Percentiles rank a stretch among this genome's conserved stretches.
Conservation (phyloP, 2,113 vertebrate species). For the Carassius auratus region DNA sequence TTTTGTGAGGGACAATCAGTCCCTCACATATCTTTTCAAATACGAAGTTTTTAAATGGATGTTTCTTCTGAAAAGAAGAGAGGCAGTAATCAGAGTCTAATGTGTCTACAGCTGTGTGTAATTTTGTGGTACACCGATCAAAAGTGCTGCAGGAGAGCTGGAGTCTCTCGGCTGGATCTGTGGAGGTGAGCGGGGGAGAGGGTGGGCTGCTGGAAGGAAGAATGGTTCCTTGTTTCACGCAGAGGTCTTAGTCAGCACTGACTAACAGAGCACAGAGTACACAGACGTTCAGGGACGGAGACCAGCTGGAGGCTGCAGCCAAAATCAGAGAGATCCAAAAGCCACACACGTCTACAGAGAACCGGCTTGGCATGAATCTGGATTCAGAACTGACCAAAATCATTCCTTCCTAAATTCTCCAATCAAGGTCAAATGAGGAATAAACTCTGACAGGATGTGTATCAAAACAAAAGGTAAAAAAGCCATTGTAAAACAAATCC, state of each 20-base stretch:
- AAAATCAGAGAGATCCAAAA: slow-evolving; percentile 14
- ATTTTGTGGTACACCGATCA: slow-evolving; percentile 46
- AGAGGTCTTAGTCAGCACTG: slow-evolving; percentile 38
- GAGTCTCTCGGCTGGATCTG: slow-evolving; percentile 27
- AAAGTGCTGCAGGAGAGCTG: slow-evolving; percentile 8
- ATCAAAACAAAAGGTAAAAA: neutral
- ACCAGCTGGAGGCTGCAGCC: slow-evolving; percentile 24
- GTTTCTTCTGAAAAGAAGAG: slow-evolving; percentile 37
- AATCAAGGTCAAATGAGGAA: neutral
- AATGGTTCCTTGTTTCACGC: slow-evolving; percentile 34
- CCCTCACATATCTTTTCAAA: slow-evolving; percentile 19
- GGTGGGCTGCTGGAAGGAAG: neutral
- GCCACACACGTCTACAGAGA: slow-evolving; percentile 3
- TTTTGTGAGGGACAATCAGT: slow-evolving; percentile 15
- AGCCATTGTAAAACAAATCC: neutral
- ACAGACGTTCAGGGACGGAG: slow-evolving; percentile 2
- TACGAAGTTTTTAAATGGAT: slow-evolving; percentile 1
- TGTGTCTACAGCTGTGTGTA: slow-evolving; percentile 18
- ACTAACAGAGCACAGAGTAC: neutral
- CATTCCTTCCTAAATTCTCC: neutral
- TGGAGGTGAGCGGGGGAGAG: neutral
- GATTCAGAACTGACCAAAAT: neutral
- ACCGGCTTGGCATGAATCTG: neutral
- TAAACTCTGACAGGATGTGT: neutral
- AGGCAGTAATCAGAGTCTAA: slow-evolving; percentile 21